Evolutionary conservation across 2,888 invertebrate genomes (phyloP), one percentile per base, ranked within the genome.

Genomic region (Hemistola chrysoprasaria): DNA sequence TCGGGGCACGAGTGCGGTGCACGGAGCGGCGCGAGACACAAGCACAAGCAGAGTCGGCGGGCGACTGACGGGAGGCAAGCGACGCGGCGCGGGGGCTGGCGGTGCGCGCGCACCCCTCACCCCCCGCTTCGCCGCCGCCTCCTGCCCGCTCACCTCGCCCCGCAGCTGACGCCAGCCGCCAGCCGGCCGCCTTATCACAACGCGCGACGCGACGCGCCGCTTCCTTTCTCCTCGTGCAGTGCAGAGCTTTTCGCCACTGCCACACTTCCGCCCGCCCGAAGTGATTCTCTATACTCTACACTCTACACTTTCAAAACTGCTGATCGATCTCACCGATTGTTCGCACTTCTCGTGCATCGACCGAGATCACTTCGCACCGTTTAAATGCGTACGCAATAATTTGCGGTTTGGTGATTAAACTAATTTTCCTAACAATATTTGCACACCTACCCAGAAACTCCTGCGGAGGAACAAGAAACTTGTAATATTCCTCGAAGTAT

Each of bases 21-120:
- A 86, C 88, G 72, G 86, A 87, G 87, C 86, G 67, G 86, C 85
- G 90, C 90, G 90, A 87, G 74, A 86, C 86, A 87, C 87, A 87
- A 88, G 87, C 87, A 80, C 85, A 87, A 87, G 87, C 88, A 62
- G 87, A 87, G 88, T 85, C 87, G 90, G 90, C 90, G 79, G 90
- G 89, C 90, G 90, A 90, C 90, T 90, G 90, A 83, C 82, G 83
- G 80, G 77, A 68, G 78, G 78, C 72, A 43, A 71, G 68, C 67
- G 77, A 72, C 67, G 82, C 73, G 83, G 76, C 78, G 81, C 71
- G 83, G 84, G 83, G 82, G 72, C 77, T 71, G 76, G 76, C 73
- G 66, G 62, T 78, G 83, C 84, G 86, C 84, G 83, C 82, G 82
- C 81, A 79, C 80, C 72, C 78, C 75, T 53, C 73, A 47, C 73